Evolutionary conservation across 2,888 invertebrate species (phyloP).

Genomic region (Stenodema calcarata): DNA sequence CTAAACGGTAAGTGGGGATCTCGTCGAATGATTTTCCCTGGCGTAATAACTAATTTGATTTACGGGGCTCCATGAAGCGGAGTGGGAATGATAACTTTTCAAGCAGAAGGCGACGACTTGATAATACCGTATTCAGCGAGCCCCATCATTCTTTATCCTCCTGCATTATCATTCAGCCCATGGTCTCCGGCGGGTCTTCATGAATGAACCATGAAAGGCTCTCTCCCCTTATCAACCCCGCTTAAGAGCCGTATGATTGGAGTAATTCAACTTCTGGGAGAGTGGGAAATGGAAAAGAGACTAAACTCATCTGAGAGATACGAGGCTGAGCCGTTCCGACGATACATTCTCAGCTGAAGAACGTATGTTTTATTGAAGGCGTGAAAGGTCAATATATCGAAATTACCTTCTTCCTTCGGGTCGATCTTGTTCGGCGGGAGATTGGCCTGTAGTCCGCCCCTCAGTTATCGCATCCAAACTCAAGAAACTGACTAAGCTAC

Average conservation of each 20-base stretch:
- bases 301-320: not conserved
- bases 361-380: slow-evolving; percentile 20
- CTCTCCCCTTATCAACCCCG: not conserved
- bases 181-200: not conserved
- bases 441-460: not conserved
- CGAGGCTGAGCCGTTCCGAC: not conserved
- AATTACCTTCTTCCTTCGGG: not conserved
- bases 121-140: not conserved
- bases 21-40: no score
- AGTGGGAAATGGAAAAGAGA: not conserved
- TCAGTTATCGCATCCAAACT: not conserved
- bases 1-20: no score
- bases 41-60: not conserved
- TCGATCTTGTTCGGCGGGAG: not conserved
- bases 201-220: slow-evolving; percentile 5
- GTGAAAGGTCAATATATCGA: slow-evolving; percentile 11
- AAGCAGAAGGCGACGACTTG: not conserved
- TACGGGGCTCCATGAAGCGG: not conserved
- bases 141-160: not conserved
- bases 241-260: slow-evolving; percentile 11
- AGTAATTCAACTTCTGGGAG: slow-evolving; percentile 4
- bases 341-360: not conserved
- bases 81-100: not conserved
- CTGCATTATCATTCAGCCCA: slow-evolving; percentile 7
- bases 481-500: slow-evolving; percentile 21